These are phyloP conservation scores for Rhinichthys osculus DNA, from an alignment of 2,797 vertebrate species.

Conservation along the genomic window DNA sequence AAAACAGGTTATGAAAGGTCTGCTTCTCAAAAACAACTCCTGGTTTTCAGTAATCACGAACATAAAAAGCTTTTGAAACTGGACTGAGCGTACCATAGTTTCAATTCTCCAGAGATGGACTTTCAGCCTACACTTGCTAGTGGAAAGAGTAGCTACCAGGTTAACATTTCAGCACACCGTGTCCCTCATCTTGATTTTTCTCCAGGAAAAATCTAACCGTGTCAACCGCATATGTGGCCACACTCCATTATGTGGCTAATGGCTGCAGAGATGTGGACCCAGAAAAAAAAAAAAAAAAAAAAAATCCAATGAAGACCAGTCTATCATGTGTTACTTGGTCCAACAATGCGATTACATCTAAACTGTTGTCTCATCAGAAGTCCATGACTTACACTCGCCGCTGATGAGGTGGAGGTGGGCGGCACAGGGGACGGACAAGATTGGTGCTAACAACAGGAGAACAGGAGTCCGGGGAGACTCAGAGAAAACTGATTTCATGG, in stretches of 20 bases:
- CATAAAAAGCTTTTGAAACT: constrained; percentile 57
- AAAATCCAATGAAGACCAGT: constrained; percentile 17
- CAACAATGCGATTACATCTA: constrained; percentile 53
- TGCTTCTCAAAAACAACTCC: constrained; percentile 67
- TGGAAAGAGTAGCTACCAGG: constrained; percentile 47
- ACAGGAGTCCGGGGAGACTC: constrained; percentile 45
- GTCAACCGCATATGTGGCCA: constrained; percentile 36
- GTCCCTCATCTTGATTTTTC: constrained; percentile 22
- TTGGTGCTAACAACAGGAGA: constrained; percentile 51
- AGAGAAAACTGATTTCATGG: constrained; percentile 61
- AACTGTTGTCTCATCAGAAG: constrained; percentile 48
- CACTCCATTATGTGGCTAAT: constrained; percentile 45
- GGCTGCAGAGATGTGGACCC: constrained; percentile 35
- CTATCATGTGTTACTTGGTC: constrained; percentile 33
- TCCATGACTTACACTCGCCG: constrained; percentile 32
- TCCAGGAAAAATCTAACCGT: constrained; percentile 21
- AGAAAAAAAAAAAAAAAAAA: background rate
- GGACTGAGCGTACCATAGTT: constrained; percentile 27
- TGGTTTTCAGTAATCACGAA: constrained; percentile 73
- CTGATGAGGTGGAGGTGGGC: constrained; percentile 48
- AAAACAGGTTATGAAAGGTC: constrained; percentile 69
- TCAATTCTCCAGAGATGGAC: constrained; percentile 38
- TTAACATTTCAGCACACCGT: constrained; percentile 56
- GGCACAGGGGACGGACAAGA: constrained; percentile 17
- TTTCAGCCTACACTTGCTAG: constrained; percentile 47